phyloP scores from a whole-genome alignment of 2,113 vertebrate genomes.

The Camelus dromedarius region DNA sequence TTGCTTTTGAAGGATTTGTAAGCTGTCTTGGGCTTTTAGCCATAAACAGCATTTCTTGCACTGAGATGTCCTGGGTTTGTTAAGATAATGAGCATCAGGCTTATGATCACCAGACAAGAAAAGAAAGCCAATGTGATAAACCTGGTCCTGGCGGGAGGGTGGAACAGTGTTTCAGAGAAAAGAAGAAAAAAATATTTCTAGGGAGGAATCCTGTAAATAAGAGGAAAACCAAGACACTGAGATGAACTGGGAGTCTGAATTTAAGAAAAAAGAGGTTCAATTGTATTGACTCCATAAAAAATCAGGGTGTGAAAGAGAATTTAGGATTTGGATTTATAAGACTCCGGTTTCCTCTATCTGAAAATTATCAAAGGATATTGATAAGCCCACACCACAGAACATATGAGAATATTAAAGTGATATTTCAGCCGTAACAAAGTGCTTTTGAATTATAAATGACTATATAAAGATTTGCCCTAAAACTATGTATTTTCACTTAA shows the following conservation, averaged over 20 bases:
- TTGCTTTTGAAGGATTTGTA: not conserved
- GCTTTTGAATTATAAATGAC: not conserved
- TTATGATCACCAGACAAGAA: not conserved
- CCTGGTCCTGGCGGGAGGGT: accelerated
- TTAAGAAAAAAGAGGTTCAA: not conserved
- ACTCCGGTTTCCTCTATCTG: not conserved
- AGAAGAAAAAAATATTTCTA: not conserved
- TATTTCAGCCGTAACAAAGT: not conserved
- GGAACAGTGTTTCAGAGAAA: not conserved
- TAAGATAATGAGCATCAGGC: accelerated
- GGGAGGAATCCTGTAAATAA: not conserved
- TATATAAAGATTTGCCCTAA: not conserved
- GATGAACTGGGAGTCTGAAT: not conserved
- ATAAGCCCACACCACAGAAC: not conserved
- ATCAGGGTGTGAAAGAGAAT: not conserved
- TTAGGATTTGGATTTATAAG: not conserved
- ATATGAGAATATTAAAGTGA: not conserved
- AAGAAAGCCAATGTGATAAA: not conserved
- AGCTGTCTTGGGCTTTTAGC: not conserved
- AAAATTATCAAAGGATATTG: not conserved
- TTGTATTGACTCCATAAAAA: not conserved
- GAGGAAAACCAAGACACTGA: not conserved
- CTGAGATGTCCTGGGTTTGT: not conserved
- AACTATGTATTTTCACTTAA: not conserved
- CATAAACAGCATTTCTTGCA: not conserved